Conservation (phyloP, 2,797 vertebrate species). For the Clarias laeviceps region DNA sequence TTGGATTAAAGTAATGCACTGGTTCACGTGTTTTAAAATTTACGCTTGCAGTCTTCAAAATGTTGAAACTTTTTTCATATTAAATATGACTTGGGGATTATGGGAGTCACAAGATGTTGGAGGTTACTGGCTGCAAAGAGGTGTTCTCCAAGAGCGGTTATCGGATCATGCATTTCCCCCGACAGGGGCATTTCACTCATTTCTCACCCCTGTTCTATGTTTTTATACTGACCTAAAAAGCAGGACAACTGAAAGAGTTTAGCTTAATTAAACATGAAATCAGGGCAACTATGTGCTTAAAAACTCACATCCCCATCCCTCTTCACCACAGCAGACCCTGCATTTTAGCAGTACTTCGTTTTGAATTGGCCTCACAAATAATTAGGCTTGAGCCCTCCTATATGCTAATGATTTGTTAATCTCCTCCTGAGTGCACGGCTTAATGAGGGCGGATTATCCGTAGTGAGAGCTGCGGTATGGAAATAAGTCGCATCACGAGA, state of each 20-base stretch:
- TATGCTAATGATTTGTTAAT: slow-evolving; percentile 81
- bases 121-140: not conserved
- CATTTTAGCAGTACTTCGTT: slow-evolving; percentile 15
- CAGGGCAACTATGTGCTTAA: slow-evolving; percentile 1
- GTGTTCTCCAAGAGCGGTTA: not conserved
- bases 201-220: not conserved
- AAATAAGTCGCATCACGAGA: slow-evolving; percentile 73
- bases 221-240: not conserved
- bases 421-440: slow-evolving; percentile 72
- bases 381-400: slow-evolving; percentile 70
- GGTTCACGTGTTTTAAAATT: not conserved
- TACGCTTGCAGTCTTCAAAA: not conserved
- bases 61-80: not conserved
- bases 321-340: not conserved
- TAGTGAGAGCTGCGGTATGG: slow-evolving; percentile 72
- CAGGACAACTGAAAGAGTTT: not conserved
- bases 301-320: not conserved
- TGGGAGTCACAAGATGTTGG: not conserved
- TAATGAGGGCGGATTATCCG: slow-evolving; percentile 76
- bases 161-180: slow-evolving; percentile 9
- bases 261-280: slow-evolving; percentile 23
- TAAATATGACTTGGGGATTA: not conserved
- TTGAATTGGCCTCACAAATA: slow-evolving; percentile 65
- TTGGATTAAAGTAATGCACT: not conserved
- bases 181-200: not conserved